Evolutionary conservation across 2,797 vertebrate genomes (phyloP), one percentile per base, ranked within the genome.

Genomic region (Geotria australis): DNA sequence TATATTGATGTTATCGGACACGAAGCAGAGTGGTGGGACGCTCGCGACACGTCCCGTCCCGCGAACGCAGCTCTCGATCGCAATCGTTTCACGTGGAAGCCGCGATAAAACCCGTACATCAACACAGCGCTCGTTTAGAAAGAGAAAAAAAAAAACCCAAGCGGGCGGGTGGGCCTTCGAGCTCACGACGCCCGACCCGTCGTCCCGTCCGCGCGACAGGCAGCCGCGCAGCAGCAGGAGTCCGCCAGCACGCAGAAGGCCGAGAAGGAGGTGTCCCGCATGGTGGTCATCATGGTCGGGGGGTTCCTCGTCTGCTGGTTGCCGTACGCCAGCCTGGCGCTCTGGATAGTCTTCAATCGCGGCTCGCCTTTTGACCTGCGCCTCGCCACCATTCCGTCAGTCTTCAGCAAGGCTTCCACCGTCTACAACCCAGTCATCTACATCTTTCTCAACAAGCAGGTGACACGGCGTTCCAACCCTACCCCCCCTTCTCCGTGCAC

Each of bases 241-340:
- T 77, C 76, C 4, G 77, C 64, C 48, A 75, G 70, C 10, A 77
- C 75, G 12, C 77, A 77, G 69, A 74, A 77, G 61, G 77, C 76
- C 3, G 77, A 80, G 64, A 64, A 56, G 58, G 75, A 77, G 65
- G 76, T 78, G 58, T 75, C 72, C 57, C 72, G 65, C 65, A 77
- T 77, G 78, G 76, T 77, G 60, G 65, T 77, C 2, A 57, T 77
- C 61, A 77, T 77, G 77, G 72, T 79, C 47, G 1, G 72, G 3
- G 76, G 73, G 7, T 79, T 79, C 64, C 65, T 78, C 58, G 61
- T 77, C 10, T 77, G 74, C 68, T 78, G 68, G 64, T 1, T 72
- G 47, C 77, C 74, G 2, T 76, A 76, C 1, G 47, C 74, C 2
- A 57, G 60, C 38, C 79, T 76, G 59, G 66, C 76, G 6, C 8